Percentiles rank a stretch among this genome's conserved stretches.
Evolutionary conservation across 2,797 vertebrate species (phyloP).

Genomic region (Anableps anableps): DNA sequence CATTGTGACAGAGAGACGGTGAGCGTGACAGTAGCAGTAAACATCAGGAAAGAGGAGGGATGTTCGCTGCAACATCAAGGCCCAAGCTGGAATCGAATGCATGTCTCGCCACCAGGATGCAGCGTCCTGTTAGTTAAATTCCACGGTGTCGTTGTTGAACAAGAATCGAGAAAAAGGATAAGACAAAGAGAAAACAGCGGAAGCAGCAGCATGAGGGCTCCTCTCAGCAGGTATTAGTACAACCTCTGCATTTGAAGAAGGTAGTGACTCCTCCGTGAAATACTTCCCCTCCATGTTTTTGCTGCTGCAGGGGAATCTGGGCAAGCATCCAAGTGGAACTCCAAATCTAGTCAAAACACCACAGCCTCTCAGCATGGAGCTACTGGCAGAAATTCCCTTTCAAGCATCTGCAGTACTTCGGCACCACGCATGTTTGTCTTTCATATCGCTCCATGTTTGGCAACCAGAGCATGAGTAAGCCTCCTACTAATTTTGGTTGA

Average conservation of each 20-base stretch:
- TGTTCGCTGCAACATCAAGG: background rate
- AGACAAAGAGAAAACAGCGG: background rate
- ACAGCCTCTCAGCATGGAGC: slow-evolving; percentile 48
- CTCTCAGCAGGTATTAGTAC: slow-evolving; percentile 37
- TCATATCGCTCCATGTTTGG: slow-evolving; percentile 46
- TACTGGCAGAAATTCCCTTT: slow-evolving; percentile 39
- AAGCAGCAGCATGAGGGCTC: slow-evolving; percentile 19
- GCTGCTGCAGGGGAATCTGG: slow-evolving; percentile 35
- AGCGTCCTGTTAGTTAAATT: slow-evolving; percentile 12
- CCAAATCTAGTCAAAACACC: slow-evolving; percentile 56
- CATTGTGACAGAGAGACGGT: background rate
- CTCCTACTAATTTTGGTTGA: slow-evolving; percentile 15
- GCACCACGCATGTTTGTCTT: slow-evolving; percentile 50
- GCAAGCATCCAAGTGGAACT: slow-evolving; percentile 46
- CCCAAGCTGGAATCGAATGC: background rate
- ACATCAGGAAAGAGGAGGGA: background rate
- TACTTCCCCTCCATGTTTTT: slow-evolving; percentile 35
- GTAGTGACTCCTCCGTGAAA: slow-evolving; percentile 45
- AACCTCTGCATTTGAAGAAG: slow-evolving; percentile 31
- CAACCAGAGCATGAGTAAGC: slow-evolving; percentile 35
- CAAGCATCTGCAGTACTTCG: slow-evolving; percentile 43
- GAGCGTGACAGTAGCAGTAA: background rate
- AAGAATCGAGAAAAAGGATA: slow-evolving; percentile 9
- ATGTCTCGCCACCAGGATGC: background rate
- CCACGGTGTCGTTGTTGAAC: slow-evolving; percentile 7